A percentile compares a stretch with the other conserved stretches of the same genome.
Evolutionary conservation across 2,888 invertebrate genomes (phyloP).

Genomic region (Oscheius onirici): DNA sequence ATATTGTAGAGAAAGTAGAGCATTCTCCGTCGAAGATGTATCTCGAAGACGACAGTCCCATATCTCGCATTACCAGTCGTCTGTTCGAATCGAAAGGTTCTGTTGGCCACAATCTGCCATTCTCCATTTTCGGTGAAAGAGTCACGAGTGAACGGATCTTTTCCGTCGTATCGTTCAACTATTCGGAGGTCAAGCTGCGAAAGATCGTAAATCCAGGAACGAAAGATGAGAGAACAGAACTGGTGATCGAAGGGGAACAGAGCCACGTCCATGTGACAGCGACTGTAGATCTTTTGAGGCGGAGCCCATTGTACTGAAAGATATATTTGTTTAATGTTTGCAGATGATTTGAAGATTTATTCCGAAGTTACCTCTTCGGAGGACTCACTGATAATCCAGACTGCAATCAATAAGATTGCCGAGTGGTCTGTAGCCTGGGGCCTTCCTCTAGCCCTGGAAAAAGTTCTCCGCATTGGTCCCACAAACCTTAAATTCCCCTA

Average conservation of each 20-base stretch:
- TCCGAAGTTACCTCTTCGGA: too few relatives aligned
- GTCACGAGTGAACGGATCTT: conserved; percentile 73
- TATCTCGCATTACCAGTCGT: conserved; percentile 31
- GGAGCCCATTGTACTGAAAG: conserved; percentile 72
- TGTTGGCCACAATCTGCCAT: conserved; percentile 61
- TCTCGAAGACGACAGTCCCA: conserved; percentile 51
- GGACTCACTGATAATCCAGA: too few relatives aligned
- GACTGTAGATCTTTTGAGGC: conserved; percentile 71
- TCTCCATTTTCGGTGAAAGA: conserved; percentile 75
- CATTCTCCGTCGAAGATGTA: conserved; percentile 55
- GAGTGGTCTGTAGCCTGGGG: too few relatives aligned
- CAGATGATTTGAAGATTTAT: too few relatives aligned
- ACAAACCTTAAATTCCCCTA: too few relatives aligned
- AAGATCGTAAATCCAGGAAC: conserved; percentile 71
- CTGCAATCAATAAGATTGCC: too few relatives aligned
- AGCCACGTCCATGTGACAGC: conserved; percentile 74
- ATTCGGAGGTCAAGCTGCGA: conserved; percentile 68
- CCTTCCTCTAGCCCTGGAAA: too few relatives aligned
- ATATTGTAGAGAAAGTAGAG: conserved; percentile 59
- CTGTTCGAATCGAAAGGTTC: conserved; percentile 73
- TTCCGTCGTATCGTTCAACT: conserved; percentile 68
- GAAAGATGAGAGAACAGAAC: conserved; percentile 75
- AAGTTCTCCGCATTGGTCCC: too few relatives aligned
- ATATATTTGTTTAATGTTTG: too few relatives aligned
- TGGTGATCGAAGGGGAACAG: conserved; percentile 77